Conservation (phyloP, 2,113 vertebrate genomes). For the Eleginops maclovinus region DNA sequence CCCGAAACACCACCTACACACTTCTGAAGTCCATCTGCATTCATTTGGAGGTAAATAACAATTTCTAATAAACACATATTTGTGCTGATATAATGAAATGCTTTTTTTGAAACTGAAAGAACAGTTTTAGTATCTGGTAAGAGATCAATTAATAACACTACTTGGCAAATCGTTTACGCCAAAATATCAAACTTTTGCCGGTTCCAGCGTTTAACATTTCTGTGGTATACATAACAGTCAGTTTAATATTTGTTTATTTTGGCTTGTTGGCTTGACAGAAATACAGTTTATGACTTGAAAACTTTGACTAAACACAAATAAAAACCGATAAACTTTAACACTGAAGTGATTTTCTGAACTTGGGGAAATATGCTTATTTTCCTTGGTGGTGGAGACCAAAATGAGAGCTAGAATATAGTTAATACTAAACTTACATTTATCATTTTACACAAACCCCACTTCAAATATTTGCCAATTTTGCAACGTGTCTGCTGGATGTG, state of each 20-base stretch:
- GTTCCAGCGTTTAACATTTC: not conserved
- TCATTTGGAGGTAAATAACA: constrained; percentile 87
- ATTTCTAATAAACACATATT: not conserved
- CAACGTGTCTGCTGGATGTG: not conserved
- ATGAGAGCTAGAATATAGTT: too few species aligned
- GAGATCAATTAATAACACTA: too few species aligned
- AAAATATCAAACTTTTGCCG: not conserved
- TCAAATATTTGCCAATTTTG: not conserved
- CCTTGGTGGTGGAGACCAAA: too few species aligned
- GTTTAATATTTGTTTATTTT: not conserved
- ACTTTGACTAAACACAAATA: not conserved
- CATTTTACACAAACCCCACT: not conserved
- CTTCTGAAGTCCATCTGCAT: constrained; percentile 88
- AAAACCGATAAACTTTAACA: not conserved
- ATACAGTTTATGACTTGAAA: not conserved
- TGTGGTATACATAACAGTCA: not conserved
- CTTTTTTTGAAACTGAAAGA: too few species aligned
- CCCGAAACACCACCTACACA: constrained; percentile 93
- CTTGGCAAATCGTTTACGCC: not conserved
- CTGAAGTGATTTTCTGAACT: not conserved
- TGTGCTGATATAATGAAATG: not conserved
- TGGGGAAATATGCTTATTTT: not conserved
- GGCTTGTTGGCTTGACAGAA: not conserved
- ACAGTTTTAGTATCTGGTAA: too few species aligned
- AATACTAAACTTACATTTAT: not conserved